Evolutionary conservation across 1,140 invertebrate genomes (phyloP).

Genomic region (Orchesella cincta): DNA sequence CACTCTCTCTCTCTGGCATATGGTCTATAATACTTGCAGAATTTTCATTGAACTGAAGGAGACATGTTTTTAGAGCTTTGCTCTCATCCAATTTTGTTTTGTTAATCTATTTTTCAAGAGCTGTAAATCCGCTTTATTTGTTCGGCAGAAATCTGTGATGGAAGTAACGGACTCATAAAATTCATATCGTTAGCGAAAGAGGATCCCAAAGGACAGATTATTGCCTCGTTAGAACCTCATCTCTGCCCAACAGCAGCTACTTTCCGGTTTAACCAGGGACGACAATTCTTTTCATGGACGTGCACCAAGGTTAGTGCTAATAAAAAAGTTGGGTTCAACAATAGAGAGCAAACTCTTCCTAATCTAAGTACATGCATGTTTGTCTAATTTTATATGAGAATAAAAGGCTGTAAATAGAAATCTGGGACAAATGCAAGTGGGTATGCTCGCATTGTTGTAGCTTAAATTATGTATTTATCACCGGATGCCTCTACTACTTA

Average conservation of each 20-base stretch:
- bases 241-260: slow-evolving; percentile 50
- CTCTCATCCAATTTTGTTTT: not conserved
- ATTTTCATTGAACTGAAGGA: not conserved
- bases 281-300: slow-evolving; percentile 50
- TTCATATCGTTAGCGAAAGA: slow-evolving; percentile 46
- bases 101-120: not conserved
- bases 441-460: no score
- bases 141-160: slow-evolving; percentile 42
- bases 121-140: not conserved
- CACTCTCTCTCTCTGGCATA: no score
- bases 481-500: no score
- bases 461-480: no score
- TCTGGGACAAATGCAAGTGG: no score
- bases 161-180: slow-evolving; percentile 49
- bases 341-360: no score
- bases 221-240: slow-evolving; percentile 47
- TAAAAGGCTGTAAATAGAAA: no score
- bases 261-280: slow-evolving; percentile 39
- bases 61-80: not conserved
- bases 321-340: slow-evolving; percentile 18
- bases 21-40: no score
- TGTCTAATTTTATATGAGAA: no score
- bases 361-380: no score
- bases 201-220: slow-evolving; percentile 44
- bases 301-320: slow-evolving; percentile 46